Base-by-base conservation (phyloP, 2,113 vertebrate species). In the Eupsittula cactorum region DNA sequence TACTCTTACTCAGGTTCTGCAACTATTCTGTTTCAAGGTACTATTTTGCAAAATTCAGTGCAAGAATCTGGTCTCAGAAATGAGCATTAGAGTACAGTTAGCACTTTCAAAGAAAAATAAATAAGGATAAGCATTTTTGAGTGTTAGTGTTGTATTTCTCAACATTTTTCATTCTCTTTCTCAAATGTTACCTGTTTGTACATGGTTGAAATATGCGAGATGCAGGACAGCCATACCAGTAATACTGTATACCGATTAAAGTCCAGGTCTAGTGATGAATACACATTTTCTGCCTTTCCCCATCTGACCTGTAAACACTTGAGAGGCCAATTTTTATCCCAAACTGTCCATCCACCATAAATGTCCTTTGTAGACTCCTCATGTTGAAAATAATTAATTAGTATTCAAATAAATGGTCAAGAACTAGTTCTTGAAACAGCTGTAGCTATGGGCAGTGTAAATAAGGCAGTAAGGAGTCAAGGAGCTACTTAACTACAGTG, bases 1-100 rank as follows among this genome's bases (percentile, higher is more conserved):
- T 63, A 39, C 41, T 69, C 46, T 63, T 67, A 62, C 24, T 90
- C 67, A 82, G 65, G 82, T 85, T 86, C 71, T 74, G 18, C 41
- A 90, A 13, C 29, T 46, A 37, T 42, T 47, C 35, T 62, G 9
- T 76, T 88, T 83, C 57, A 76, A 77, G 31, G 57, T 8, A 37
- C 3, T 52, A 8, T 67, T 92, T 70, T 88, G 49, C 24, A n/a
- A 57, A 55, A 69, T 37, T 47, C 42, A 35, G 19, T 29, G 33
- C 7, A 24, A 78, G 25, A 57, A 73, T 33, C 27, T 29, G 42
- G 19, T 74, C 65, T 95, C 93, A 94, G 59, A 93, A 97, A 91
- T 87, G 64, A 94, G 79, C 73, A 78, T 92, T 84, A 77, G 86
- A 92, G 47, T 77, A 85, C 67, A 76, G 86, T 96, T 95, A 97